Conservation (phyloP, 2,797 vertebrate genomes). For the Steatocranus sp. region DNA sequence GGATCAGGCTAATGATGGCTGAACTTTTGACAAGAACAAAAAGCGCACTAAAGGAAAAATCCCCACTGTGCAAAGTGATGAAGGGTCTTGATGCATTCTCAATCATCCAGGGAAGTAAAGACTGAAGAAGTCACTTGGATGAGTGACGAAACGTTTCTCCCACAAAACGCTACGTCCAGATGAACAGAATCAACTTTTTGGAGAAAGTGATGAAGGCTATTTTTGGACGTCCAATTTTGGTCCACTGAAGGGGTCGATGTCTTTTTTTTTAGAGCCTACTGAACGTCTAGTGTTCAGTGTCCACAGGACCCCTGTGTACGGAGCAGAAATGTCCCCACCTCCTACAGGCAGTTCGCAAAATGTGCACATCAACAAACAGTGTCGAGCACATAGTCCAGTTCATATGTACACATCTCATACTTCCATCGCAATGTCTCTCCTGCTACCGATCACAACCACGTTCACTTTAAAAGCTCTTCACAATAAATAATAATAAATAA, state of each 20-base stretch:
- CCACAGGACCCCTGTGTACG: accelerated
- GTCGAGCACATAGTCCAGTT: no score
- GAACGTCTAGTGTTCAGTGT: not conserved
- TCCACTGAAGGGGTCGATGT: not conserved
- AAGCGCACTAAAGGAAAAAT: not conserved
- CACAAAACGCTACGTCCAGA: not conserved
- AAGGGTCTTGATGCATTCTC: not conserved
- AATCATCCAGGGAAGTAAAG: not conserved
- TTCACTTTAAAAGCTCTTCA: not conserved
- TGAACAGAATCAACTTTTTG: not conserved
- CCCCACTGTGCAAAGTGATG: not conserved
- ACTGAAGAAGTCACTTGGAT: not conserved
- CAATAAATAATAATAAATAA: not conserved
- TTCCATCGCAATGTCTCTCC: no score
- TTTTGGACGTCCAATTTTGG: not conserved
- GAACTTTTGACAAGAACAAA: not conserved
- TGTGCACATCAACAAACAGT: no score
- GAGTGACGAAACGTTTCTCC: accelerated
- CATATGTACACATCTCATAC: no score
- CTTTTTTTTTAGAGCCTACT: not conserved
- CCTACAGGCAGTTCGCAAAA: no score
- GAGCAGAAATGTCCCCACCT: not conserved
- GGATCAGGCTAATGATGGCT: not conserved
- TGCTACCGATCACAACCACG: not conserved
- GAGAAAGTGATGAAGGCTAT: not conserved